Conservation (phyloP, 2,888 invertebrate genomes). For the Temnothorax ravouxi region DNA sequence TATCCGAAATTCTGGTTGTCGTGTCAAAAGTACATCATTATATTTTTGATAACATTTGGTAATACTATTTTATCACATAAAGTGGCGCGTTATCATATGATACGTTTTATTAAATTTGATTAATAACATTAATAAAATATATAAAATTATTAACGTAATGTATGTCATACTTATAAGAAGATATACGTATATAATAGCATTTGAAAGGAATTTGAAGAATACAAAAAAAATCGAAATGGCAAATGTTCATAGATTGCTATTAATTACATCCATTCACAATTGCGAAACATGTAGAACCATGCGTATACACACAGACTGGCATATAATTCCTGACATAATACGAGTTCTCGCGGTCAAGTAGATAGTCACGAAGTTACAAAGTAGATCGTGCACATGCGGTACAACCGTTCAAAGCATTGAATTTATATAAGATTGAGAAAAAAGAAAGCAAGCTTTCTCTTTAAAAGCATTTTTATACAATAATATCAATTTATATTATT, state of each 20-base stretch:
- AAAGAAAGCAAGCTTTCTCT: neutral
- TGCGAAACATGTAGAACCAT: conserved; percentile 35
- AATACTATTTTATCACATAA: neutral
- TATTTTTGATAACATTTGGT: neutral
- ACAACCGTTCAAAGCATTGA: conserved; percentile 27
- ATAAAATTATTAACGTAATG: neutral
- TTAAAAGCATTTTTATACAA: neutral
- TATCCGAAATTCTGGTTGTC: neutral
- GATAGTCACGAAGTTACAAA: conserved; percentile 60
- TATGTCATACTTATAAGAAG: neutral
- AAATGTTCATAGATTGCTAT: conserved; percentile 37
- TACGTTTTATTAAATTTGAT: neutral
- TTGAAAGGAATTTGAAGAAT: conserved; percentile 19
- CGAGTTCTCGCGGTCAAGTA: conserved; percentile 35
- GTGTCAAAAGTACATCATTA: neutral
- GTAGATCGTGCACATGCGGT: conserved; percentile 42
- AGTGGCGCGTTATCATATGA: neutral
- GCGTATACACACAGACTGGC: neutral
- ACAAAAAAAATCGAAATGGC: neutral
- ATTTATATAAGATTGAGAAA: conserved; percentile 44
- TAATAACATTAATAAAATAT: neutral
- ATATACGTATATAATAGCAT: neutral
- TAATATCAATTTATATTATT: conserved; percentile 5
- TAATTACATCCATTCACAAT: conserved; percentile 27
- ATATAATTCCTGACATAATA: conserved; percentile 39